Base-by-base conservation (phyloP, 2,113 vertebrate species). In the Tretioscincus oriximinensis region DNA sequence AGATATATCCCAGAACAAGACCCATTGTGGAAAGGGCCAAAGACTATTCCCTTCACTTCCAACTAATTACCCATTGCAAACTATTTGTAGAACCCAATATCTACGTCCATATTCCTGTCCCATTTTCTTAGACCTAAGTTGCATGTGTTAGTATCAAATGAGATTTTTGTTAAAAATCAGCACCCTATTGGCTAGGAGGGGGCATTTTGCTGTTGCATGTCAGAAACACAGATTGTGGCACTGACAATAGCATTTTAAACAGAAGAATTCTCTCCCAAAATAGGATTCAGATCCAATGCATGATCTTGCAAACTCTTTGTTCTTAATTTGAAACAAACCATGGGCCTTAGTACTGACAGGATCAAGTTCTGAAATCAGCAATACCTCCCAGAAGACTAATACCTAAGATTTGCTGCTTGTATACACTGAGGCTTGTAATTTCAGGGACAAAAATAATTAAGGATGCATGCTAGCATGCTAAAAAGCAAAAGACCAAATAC, bases 11-110 rank as follows among this genome's bases (percentile, higher is more conserved):
- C 35, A 41, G 35, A 41, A 41, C 5, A 41, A 41, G 35, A 41
- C 35, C 5, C 35, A 41, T 5, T 41, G 35, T 41, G 35, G 35
- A 41, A 41, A 41, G 35, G 35, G 35, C 35, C 35, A 41, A 41
- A 89, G 78, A 90, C 84, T 87, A 90, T 90, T 92, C 84, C 70
- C 78, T 86, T 88, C 87, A 87, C 81, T 84, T 61, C 86, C 73
- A 68, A 85, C 85, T 88, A 91, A 83, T 41, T 41, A 79, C 75
- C 65, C 87, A 91, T 84, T 90, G 90, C 85, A 82, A 78, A 76
- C 49, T 26, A 76, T 88, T 83, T 85, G 45, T 88, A 66, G 68
- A 86, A 87, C 87, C 82, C 80, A 83, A n/a, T 78, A 78, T 70
- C 81, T 73, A 85, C 31, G 86, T 69, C 82, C 75, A 9, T 24